A percentile compares a stretch with the other conserved stretches of the same genome.
Conservation (phyloP, 2,113 vertebrate genomes). For the Willisornis vidua region DNA sequence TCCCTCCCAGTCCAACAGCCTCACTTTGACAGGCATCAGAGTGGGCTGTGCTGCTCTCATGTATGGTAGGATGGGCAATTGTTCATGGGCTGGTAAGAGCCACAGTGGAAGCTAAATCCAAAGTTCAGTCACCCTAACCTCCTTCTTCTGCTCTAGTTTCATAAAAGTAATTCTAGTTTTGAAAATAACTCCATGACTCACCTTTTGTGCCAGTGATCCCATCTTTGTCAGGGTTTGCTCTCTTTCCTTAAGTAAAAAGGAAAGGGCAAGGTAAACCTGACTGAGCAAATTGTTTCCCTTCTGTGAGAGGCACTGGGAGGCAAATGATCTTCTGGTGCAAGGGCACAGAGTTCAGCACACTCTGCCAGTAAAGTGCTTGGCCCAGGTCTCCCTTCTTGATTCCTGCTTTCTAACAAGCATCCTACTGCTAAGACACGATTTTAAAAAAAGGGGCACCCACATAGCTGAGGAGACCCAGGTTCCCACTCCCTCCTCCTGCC, state of each 20-base stretch:
- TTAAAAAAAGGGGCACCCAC: background rate
- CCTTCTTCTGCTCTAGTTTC: background rate
- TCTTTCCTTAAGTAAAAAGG: background rate
- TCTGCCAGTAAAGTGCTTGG: background rate
- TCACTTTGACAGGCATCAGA: background rate
- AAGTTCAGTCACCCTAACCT: background rate
- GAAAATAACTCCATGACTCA: background rate
- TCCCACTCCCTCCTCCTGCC: background rate
- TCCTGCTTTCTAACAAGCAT: background rate
- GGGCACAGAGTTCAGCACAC: background rate
- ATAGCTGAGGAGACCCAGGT: background rate
- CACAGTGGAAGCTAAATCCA: background rate
- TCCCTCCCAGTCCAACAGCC: rapidly evolving
- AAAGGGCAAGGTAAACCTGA: background rate
- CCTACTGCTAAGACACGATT: background rate
- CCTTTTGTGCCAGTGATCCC: background rate
- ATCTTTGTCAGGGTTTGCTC: background rate
- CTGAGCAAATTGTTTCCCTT: background rate
- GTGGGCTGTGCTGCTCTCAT: background rate
- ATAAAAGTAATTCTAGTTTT: background rate
- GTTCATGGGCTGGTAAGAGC: background rate
- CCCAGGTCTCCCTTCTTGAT: background rate
- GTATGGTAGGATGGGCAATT: background rate
- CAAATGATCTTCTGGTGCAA: background rate
- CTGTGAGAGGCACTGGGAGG: background rate